phyloP scores from a whole-genome alignment of 2,888 invertebrate genomes.

The Andrena haemorrhoa region DNA sequence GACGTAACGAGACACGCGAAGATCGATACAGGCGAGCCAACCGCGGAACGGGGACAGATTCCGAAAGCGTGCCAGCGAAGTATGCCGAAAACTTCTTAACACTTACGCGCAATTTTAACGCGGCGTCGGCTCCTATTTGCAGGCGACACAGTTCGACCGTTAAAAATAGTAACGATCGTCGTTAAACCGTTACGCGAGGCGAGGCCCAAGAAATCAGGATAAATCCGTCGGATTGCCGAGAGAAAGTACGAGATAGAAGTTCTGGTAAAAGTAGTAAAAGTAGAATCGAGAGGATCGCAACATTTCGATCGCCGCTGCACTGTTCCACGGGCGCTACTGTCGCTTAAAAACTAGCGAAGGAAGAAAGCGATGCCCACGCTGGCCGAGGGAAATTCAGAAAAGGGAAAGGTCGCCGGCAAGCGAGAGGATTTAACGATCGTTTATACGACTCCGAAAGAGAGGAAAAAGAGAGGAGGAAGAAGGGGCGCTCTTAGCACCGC shows the following conservation, averaged over 20 bases:
- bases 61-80: neutral
- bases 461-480: no score
- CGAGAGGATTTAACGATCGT: no score
- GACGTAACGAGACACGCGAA: neutral
- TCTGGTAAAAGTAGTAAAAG: neutral
- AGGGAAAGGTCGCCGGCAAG: no score
- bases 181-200: slow-evolving; percentile 19
- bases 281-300: neutral
- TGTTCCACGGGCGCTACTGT: neutral
- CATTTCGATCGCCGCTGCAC: slow-evolving; percentile 20
- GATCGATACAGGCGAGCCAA: neutral
- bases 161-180: slow-evolving; percentile 27
- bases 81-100: neutral
- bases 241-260: neutral
- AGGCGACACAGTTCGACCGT: neutral
- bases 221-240: no score
- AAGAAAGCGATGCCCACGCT: no score
- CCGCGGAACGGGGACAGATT: neutral
- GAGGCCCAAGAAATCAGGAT: slow-evolving; percentile 12
- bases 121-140: slow-evolving; percentile 2
- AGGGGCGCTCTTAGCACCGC: no score
- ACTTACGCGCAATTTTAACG: slow-evolving; percentile 1
- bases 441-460: no score
- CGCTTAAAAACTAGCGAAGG: no score
- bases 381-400: no score